phyloP scores from a whole-genome alignment of 2,888 invertebrate species.

The Synergus gifuensis region DNA sequence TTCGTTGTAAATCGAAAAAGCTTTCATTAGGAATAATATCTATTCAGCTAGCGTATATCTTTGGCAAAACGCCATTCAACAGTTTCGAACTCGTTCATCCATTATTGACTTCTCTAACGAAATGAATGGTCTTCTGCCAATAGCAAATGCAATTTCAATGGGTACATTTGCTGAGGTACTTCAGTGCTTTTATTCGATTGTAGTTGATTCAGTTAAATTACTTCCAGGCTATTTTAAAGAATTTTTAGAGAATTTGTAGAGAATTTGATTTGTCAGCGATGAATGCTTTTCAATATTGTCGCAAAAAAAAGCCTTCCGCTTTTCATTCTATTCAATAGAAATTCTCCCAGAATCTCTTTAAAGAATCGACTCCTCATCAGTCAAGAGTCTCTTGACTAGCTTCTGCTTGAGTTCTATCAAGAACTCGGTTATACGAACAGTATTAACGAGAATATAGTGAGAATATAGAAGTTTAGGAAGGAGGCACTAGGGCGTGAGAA shows the following conservation, averaged over 20 bases:
- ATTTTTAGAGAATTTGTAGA: neutral
- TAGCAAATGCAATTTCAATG: constrained; percentile 4
- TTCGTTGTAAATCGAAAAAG: neutral
- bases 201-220: constrained; percentile 3
- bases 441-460: constrained; percentile 48
- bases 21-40: constrained; percentile 2
- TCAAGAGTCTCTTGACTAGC: neutral
- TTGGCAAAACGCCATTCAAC: constrained; percentile 35
- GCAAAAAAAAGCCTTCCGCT: neutral
- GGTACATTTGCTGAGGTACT: constrained; percentile 13
- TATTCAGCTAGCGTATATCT: constrained; percentile 19
- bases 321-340: neutral
- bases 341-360: neutral
- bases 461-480: constrained; percentile 37
- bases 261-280: neutral
- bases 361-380: constrained; percentile 20
- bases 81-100: constrained; percentile 20
- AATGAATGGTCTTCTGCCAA: constrained; percentile 25
- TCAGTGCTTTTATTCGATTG: neutral
- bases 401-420: constrained; percentile 26
- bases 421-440: constrained; percentile 46
- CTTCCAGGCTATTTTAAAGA: neutral
- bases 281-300: constrained; percentile 12
- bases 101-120: constrained; percentile 24
- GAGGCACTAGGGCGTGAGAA: constrained; percentile 48